Evolutionary conservation across 2,113 vertebrate genomes (phyloP).

Genomic region (Rafetus swinhoei): DNA sequence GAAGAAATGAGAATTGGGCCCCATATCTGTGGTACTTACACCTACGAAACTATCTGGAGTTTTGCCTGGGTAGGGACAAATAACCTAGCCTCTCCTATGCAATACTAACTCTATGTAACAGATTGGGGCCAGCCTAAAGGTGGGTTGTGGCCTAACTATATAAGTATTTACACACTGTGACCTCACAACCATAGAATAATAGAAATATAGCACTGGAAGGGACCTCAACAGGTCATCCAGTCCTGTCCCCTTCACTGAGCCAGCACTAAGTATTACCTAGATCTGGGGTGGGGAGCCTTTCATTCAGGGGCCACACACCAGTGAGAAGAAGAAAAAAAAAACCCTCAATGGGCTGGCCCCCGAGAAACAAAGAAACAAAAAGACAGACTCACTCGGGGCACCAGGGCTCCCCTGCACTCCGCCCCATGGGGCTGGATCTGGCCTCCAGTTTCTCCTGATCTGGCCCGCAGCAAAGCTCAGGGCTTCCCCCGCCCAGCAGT

Average conservation of each 20-base stretch:
- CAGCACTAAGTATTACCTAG: background rate
- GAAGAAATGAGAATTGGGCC: background rate
- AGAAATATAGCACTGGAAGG: background rate
- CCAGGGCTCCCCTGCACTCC: too few species aligned
- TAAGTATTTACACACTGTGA: background rate
- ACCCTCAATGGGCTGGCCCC: too few species aligned
- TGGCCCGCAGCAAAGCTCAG: too few species aligned
- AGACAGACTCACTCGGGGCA: too few species aligned
- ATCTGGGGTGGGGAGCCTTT: too few species aligned
- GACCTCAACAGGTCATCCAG: background rate
- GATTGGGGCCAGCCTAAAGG: background rate
- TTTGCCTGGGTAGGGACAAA: background rate
- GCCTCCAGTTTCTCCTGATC: too few species aligned
- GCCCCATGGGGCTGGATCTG: too few species aligned
- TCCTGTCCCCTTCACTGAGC: background rate
- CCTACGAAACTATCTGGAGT: background rate
- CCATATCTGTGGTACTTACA: background rate
- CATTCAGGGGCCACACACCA: too few species aligned
- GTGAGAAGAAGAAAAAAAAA: too few species aligned
- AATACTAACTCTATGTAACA: background rate
- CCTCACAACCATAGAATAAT: background rate
- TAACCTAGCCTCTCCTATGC: background rate
- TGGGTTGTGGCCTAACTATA: background rate
- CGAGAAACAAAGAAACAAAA: too few species aligned
- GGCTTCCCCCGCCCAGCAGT: too few species aligned